Percentiles rank a stretch among this genome's conserved stretches.
Conservation (phyloP, 2,113 vertebrate species). For the Furnarius figulus region DNA sequence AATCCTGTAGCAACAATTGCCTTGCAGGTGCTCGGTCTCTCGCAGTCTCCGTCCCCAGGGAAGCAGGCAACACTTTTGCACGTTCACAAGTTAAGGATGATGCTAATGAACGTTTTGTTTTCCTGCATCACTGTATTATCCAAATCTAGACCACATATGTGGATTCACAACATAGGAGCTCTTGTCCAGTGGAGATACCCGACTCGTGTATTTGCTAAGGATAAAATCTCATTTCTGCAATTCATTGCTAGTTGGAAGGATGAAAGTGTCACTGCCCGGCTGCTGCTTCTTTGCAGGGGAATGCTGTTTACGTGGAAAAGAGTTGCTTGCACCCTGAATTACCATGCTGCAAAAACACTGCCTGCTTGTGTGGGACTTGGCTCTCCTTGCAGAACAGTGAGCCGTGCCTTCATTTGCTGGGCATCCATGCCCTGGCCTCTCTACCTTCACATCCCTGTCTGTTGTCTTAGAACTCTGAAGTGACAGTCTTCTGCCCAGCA, state of each 20-base stretch:
- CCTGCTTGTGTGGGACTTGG: neutral
- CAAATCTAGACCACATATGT: neutral
- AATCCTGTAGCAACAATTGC: neutral
- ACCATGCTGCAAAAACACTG: neutral
- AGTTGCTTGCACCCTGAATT: neutral
- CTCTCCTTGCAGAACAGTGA: neutral
- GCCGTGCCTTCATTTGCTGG: neutral
- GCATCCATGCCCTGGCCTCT: neutral
- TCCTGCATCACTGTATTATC: neutral
- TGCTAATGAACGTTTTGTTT: neutral
- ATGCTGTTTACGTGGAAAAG: neutral
- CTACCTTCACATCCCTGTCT: neutral
- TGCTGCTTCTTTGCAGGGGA: neutral
- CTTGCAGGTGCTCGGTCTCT: neutral
- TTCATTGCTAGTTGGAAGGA: neutral
- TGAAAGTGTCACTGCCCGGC: neutral
- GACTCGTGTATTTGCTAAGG: neutral
- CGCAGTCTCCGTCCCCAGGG: neutral
- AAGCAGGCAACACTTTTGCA: neutral
- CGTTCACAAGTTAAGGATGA: neutral
- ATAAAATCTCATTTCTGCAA: neutral
- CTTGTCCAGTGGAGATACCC: neutral
- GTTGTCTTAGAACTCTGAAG: neutral
- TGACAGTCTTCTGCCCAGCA: neutral
- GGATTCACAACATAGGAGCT: neutral